Evolutionary conservation across 2,888 invertebrate genomes (phyloP).

Genomic region (Thereva nobilitata): DNA sequence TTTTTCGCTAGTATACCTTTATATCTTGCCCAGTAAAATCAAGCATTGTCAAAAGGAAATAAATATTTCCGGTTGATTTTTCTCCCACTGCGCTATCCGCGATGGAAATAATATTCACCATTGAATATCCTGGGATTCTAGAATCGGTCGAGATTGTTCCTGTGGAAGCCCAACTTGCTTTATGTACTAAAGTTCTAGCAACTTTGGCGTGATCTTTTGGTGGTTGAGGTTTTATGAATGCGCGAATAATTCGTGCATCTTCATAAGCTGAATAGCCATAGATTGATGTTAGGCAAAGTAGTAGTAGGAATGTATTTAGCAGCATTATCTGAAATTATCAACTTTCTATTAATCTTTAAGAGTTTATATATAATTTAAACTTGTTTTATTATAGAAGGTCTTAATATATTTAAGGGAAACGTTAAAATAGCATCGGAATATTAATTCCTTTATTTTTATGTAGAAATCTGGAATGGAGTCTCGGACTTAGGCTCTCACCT

Average conservation of each 20-base stretch:
- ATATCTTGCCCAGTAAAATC: slow-evolving; percentile 56
- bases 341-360: too few species aligned
- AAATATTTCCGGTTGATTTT: slow-evolving; percentile 54
- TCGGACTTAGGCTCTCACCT: too few species aligned
- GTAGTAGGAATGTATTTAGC: too few species aligned
- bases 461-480: too few species aligned
- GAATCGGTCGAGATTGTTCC: slow-evolving; percentile 54
- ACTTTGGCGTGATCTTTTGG: slow-evolving; percentile 53
- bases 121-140: slow-evolving; percentile 52
- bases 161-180: slow-evolving; percentile 54
- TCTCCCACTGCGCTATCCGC: slow-evolving; percentile 50
- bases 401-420: too few species aligned
- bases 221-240: slow-evolving; percentile 44
- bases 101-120: slow-evolving; percentile 58
- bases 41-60: slow-evolving; percentile 54
- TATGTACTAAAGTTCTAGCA: slow-evolving; percentile 53
- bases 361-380: too few species aligned
- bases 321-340: too few species aligned
- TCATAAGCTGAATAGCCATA: slow-evolving; percentile 1
- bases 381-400: too few species aligned
- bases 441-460: too few species aligned
- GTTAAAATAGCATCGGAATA: too few species aligned
- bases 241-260: slow-evolving; percentile 49
- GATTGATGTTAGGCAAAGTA: too few species aligned
- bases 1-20: slow-evolving; percentile 19